Evolutionary conservation across 2,113 vertebrate species (phyloP).

Genomic region (Calyptomena viridis): DNA sequence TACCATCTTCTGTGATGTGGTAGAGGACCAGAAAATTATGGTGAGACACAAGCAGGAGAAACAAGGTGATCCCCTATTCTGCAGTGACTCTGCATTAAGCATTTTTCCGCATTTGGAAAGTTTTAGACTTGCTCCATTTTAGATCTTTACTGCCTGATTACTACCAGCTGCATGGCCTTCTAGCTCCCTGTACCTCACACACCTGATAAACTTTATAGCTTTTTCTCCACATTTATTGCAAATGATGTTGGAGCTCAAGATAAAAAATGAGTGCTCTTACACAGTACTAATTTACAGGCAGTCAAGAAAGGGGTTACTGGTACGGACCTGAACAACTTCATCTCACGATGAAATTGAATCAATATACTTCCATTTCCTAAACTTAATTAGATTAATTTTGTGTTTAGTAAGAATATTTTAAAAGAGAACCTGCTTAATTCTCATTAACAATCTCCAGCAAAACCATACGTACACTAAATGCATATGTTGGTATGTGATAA

Average conservation of each 20-base stretch:
- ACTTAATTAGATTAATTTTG: neutral
- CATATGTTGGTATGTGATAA: neutral
- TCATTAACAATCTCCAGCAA: neutral
- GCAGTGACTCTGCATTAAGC: no score
- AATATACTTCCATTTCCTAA: neutral
- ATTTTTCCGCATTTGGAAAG: neutral
- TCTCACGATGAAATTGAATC: neutral
- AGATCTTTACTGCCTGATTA: neutral
- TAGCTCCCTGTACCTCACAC: neutral
- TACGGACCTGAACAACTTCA: neutral
- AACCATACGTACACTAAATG: rapidly evolving
- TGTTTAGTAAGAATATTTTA: neutral
- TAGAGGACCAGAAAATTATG: neutral
- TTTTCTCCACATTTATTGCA: neutral
- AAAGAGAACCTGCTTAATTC: neutral
- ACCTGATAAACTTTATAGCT: neutral
- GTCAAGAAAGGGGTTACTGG: neutral
- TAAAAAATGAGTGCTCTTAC: neutral
- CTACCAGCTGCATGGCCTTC: neutral
- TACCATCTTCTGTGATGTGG: rapidly evolving
- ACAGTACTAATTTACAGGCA: neutral
- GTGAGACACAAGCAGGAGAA: neutral
- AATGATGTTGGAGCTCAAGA: neutral
- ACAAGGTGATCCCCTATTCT: no score
- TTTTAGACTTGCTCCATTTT: neutral